phyloP scores from a whole-genome alignment of 2,888 invertebrate genomes.

The Sinotaia quadrata region DNA sequence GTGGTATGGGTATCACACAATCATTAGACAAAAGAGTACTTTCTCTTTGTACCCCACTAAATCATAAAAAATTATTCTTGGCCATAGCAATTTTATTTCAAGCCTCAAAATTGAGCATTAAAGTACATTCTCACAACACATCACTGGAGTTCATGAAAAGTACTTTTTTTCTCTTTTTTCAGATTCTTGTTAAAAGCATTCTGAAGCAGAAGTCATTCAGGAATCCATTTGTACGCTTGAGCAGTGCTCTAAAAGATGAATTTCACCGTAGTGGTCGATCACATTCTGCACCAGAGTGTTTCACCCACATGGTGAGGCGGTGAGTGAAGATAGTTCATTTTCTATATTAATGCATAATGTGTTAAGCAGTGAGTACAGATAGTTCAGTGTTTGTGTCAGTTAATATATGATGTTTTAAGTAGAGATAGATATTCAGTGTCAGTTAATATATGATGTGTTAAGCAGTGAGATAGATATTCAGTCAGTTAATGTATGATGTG shows the following conservation, averaged over 20 bases:
- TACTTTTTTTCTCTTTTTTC: constrained; percentile 32
- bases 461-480: no score
- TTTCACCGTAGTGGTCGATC: constrained; percentile 80
- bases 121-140: no score
- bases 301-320: constrained; percentile 59
- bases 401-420: not conserved
- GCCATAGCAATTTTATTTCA: no score
- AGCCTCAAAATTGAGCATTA: no score
- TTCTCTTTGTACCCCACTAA: no score
- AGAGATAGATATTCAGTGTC: no score
- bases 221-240: constrained; percentile 73
- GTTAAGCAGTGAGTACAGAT: not conserved
- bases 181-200: constrained; percentile 96
- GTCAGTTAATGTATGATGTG: no score
- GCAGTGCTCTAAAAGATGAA: constrained; percentile 57
- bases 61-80: no score
- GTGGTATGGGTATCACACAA: no score
- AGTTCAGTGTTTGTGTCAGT: not conserved
- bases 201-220: constrained; percentile 95
- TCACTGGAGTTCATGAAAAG: no score
- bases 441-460: no score
- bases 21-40: no score
- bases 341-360: not conserved
- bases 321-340: constrained; percentile 29
- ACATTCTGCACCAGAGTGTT: constrained; percentile 80